Evolutionary conservation across 2,797 vertebrate genomes (phyloP), one percentile per base, ranked within the genome.

Genomic region (Choloepus didactylus): DNA sequence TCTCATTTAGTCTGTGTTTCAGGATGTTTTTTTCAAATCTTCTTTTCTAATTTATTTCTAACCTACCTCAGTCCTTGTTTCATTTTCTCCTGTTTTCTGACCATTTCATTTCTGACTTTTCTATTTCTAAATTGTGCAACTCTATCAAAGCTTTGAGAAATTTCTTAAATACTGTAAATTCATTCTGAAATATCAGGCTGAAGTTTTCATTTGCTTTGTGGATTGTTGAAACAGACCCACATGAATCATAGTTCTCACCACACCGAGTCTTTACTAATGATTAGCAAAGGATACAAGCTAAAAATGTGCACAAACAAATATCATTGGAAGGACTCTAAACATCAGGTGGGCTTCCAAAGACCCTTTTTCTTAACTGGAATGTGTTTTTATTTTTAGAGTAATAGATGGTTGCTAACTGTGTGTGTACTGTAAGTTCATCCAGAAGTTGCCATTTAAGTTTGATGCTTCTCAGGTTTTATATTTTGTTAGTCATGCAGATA

Each of bases 121-220:
- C 59, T 64, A 7, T 83, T 87, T 66, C 31, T 62, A 31, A 88
- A 73, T 82, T 91, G 27, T 70, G 14, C 87, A 85, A 44, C 35
- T 85, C 25, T 66, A 51, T 16, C n/a, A 87, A 93, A 89, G 38
- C 49, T 89, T 84, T 72, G 38, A 41, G 29, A 44, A 21, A 46
- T 85, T 90, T 83, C 44, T 66, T 88, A n/a, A 67, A 9, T 80
- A 59, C 59, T 87, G 75, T 77, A 12, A 91, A 80, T 25, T 91
- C 23, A 35, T 31, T 56, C 14, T 31, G 27, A 94, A 88, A 72
- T 51, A 60, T 29, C 49, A 25, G 27, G 27, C 41, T 83, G 15
- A 12, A 14, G 6, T 9, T 89, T 79, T 77, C 18, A 64, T 69
- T 38, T 83, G 46, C 66, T 92, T 62, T 87, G 38, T 87, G 23